phyloP scores from a whole-genome alignment of 2,113 vertebrate genomes.

The Eptesicus fuscus region DNA sequence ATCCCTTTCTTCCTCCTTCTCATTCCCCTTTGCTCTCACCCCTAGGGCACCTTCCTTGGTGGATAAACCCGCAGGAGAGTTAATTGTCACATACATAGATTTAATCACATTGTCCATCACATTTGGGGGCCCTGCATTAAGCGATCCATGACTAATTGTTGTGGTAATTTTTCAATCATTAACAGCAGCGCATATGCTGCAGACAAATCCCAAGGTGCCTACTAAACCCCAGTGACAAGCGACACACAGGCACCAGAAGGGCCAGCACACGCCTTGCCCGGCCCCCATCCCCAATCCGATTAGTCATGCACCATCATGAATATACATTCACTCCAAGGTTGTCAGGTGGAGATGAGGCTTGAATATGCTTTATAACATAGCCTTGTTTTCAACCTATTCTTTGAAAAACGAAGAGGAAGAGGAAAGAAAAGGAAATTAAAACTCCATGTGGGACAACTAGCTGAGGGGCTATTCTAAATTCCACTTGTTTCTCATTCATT shows the following conservation, averaged over 20 bases:
- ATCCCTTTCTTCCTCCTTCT: not conserved
- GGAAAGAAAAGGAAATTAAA: conserved; percentile 59
- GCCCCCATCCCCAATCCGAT: conserved; percentile 59
- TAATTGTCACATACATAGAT: conserved; percentile 98
- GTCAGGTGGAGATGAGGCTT: not conserved
- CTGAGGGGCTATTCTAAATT: conserved; percentile 66
- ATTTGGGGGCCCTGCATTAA: conserved; percentile 83
- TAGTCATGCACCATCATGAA: conserved; percentile 71
- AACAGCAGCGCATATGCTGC: conserved; percentile 94
- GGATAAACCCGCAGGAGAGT: conserved; percentile 89
- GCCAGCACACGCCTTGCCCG: conserved; percentile 38
- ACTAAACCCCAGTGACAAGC: conserved; percentile 78
- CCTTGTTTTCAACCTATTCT: conserved; percentile 16
- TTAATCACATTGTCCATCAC: conserved; percentile 95
- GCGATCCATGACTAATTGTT: conserved; percentile 91
- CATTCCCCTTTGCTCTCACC: conserved; percentile 68
- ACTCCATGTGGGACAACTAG: conserved; percentile 75
- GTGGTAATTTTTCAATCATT: conserved; percentile 95
- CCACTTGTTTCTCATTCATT: conserved; percentile 63
- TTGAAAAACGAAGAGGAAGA: not conserved
- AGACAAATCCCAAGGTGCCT: conserved; percentile 85
- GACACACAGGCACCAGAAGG: conserved; percentile 76
- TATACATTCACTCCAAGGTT: conserved; percentile 37
- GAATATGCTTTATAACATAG: not conserved
- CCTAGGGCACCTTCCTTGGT: conserved; percentile 77